A percentile compares a stretch with the other conserved stretches of the same genome.
phyloP scores from a whole-genome alignment of 2,113 vertebrate species.

The Aptenodytes forsteri region DNA sequence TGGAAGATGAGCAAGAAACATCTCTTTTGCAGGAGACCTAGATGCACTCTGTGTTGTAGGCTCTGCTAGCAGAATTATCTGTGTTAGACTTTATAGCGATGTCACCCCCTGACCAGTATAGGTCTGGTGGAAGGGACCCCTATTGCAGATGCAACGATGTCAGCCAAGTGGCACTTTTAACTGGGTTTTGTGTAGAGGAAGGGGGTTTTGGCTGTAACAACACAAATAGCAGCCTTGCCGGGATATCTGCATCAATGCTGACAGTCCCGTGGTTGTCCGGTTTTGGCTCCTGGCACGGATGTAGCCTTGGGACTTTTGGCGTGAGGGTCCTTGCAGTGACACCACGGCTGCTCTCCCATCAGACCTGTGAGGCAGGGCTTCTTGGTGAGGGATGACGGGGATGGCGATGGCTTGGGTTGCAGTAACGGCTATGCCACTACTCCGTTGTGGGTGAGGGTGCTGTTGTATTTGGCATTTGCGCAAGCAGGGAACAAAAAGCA shows the following conservation, averaged over 20 bases:
- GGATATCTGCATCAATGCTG: neutral
- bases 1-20: neutral
- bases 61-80: neutral
- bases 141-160: fast-evolving
- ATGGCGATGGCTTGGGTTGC: neutral
- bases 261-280: neutral
- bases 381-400: neutral
- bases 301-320: neutral
- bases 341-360: fast-evolving
- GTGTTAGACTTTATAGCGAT: neutral
- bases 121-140: neutral
- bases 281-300: neutral
- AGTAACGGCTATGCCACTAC: fast-evolving
- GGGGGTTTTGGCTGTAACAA: neutral
- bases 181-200: neutral
- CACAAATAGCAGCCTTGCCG: neutral
- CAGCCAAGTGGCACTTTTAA: neutral
- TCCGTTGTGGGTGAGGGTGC: fast-evolving
- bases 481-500: neutral
- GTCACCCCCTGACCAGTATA: neutral
- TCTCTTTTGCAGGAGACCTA: neutral
- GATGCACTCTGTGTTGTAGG: fast-evolving
- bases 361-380: neutral
- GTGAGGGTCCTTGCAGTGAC: neutral
- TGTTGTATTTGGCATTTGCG: neutral